Evolutionary conservation across 2,113 vertebrate species (phyloP).

Genomic region (Globicephala melas): DNA sequence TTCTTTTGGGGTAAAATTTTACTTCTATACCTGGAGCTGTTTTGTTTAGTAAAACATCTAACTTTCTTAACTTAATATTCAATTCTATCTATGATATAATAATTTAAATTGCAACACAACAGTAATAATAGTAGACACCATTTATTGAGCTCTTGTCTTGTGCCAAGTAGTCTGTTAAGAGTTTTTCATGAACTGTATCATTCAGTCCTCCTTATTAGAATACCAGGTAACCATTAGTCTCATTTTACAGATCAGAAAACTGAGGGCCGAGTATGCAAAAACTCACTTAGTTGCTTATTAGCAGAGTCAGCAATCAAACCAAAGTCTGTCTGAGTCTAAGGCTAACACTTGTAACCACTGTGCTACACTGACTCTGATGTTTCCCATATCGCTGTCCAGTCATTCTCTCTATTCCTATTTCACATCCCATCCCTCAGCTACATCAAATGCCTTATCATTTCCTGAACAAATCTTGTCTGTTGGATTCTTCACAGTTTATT

Average conservation of each 20-base stretch:
- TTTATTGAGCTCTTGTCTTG: not conserved
- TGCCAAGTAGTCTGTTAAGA: not conserved
- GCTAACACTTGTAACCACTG: accelerated
- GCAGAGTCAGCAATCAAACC: no score
- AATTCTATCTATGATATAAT: not conserved
- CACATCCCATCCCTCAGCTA: no score
- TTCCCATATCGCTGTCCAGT: accelerated
- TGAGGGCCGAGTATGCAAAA: not conserved
- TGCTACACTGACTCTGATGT: accelerated
- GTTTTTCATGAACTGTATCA: not conserved
- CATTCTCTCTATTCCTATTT: not conserved
- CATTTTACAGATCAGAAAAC: not conserved
- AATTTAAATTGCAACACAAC: not conserved
- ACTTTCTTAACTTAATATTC: not conserved
- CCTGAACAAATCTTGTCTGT: not conserved
- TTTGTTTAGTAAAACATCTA: not conserved
- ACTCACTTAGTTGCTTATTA: not conserved
- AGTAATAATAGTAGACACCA: not conserved
- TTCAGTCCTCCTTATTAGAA: not conserved
- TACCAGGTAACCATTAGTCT: not conserved
- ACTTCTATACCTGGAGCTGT: not conserved
- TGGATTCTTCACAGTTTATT: not conserved
- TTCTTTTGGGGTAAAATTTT: not conserved
- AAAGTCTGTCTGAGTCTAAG: not conserved
- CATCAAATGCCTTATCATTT: not conserved